phyloP scores from a whole-genome alignment of 2,113 vertebrate genomes.

The Dunckerocampus dactyliophorus region DNA sequence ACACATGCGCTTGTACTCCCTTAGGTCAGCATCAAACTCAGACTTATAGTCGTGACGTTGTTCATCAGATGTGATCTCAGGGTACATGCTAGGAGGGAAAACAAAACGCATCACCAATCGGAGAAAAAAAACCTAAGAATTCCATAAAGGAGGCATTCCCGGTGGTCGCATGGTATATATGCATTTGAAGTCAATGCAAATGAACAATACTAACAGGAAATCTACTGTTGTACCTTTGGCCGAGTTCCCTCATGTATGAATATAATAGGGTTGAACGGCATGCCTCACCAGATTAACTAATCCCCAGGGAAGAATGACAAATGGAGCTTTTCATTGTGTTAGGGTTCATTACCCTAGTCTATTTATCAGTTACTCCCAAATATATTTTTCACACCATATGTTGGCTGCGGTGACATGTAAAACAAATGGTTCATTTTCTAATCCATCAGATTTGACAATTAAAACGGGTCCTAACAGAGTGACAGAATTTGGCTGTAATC shows the following conservation, averaged over 20 bases:
- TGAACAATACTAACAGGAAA: slow-evolving; percentile 9
- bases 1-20: slow-evolving; percentile 79
- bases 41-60: slow-evolving; percentile 78
- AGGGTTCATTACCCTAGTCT: not conserved
- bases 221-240: slow-evolving; percentile 53
- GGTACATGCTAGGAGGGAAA: slow-evolving; percentile 71
- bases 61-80: slow-evolving; percentile 70
- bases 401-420: slow-evolving; percentile 1
- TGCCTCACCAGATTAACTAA: slow-evolving; percentile 64
- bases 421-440: slow-evolving; percentile 11
- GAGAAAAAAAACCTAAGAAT: not conserved
- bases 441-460: slow-evolving; percentile 37
- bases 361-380: slow-evolving; percentile 3
- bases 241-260: slow-evolving; percentile 50
- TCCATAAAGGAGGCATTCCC: not conserved
- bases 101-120: not conserved
- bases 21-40: slow-evolving; percentile 79
- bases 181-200: not conserved
- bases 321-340: slow-evolving; percentile 2
- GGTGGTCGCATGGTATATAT: not conserved
- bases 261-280: slow-evolving; percentile 40
- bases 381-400: slow-evolving; percentile 2
- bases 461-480: slow-evolving; percentile 43
- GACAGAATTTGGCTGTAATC: slow-evolving; percentile 28
- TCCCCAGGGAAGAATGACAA: slow-evolving; percentile 24